These are phyloP conservation scores for Ianthella basta DNA, from an alignment of 37 sponge, comb jelly and placozoan genomes.

Conservation along the genomic window DNA sequence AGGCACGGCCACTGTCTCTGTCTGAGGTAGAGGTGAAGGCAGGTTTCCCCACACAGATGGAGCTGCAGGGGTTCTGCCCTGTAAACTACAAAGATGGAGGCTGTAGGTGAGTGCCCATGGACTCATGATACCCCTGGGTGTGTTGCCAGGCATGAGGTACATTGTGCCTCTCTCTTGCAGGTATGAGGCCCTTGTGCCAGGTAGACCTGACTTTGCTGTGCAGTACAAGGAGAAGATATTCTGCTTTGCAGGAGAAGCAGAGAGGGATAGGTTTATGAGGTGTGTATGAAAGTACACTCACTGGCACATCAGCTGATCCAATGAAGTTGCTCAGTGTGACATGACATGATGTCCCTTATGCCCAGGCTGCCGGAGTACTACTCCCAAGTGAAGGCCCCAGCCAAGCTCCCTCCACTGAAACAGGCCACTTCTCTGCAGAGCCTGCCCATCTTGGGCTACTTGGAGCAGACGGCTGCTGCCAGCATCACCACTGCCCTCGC, in stretches of 20 bases:
- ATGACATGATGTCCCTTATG: too few species aligned
- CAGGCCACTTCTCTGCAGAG: slow-evolving; percentile 60
- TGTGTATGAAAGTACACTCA: background rate
- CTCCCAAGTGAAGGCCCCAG: slow-evolving; percentile 61
- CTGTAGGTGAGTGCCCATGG: slow-evolving; percentile 48
- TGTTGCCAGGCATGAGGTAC: background rate
- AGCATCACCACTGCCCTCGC: slow-evolving; percentile 80
- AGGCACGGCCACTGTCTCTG: slow-evolving; percentile 55
- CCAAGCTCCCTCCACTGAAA: slow-evolving; percentile 90
- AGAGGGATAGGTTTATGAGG: slow-evolving; percentile 85
- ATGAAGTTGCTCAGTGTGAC: background rate
- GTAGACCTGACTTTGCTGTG: slow-evolving; percentile 63
- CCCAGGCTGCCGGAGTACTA: slow-evolving; percentile 70
- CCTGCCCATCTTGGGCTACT: slow-evolving; percentile 95
- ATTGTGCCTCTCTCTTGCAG: slow-evolving; percentile 33
- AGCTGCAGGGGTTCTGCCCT: slow-evolving; percentile 90
- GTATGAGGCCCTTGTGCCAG: slow-evolving; percentile 86
- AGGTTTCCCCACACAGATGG: slow-evolving; percentile 88
- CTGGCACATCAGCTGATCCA: background rate
- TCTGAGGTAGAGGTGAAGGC: slow-evolving; percentile 77
- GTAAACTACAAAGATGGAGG: slow-evolving; percentile 89
- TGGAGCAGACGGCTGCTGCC: slow-evolving; percentile 93
- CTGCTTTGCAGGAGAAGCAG: slow-evolving; percentile 69
- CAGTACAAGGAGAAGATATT: slow-evolving; percentile 82
- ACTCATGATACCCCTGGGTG: too few species aligned